Evolutionary conservation across 2,888 invertebrate genomes (phyloP), one percentile per base, ranked within the genome.

Genomic region (Heliconius aoede): DNA sequence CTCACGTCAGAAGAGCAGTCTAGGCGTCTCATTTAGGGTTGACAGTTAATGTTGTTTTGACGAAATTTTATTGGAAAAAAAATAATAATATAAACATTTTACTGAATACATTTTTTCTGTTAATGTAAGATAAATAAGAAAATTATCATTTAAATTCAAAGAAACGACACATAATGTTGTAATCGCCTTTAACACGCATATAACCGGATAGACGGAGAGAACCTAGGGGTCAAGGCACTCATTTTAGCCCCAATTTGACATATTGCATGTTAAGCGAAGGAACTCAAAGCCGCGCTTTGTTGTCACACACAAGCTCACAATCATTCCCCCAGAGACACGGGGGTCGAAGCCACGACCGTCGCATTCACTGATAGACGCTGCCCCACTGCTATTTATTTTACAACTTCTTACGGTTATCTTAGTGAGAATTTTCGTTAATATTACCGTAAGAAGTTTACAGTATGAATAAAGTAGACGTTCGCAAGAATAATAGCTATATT

Each of bases 1-100:
- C 79, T 84, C 83, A 85, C 79, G 76, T 77, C 55, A 32, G 73
- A 67, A 79, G 73, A 75, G 71, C 77, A 77, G 80, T 76, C 75
- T 77, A 77, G 69, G 55, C 75, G 71, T 64, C 75, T 75, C 71
- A 4, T 64, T 26, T 36, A 61, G 72, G 72, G 60, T 36, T 58
- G 36, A 26, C 1, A 26, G 55, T 24, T 32, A 21, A 40, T 13
- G 11, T n/a, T 26, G 24, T 60, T n/a, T 7, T 2, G 7, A 46
- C 46, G 18, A 46, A 18, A 46, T 46, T 46, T 21, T 46, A 46
- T 21, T 0, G 0, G 15, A 13, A 40, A 4, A 40, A 15, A 40
- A 13, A 4, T 40, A 1, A 15, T 40, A 15, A 40, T 15, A 13
- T 40, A 40, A 30, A 30, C 5, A 30, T 30, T n/a, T n/a, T n/a